Base-by-base conservation (phyloP, 2,797 vertebrate genomes). In the Pangasius macronema region DNA sequence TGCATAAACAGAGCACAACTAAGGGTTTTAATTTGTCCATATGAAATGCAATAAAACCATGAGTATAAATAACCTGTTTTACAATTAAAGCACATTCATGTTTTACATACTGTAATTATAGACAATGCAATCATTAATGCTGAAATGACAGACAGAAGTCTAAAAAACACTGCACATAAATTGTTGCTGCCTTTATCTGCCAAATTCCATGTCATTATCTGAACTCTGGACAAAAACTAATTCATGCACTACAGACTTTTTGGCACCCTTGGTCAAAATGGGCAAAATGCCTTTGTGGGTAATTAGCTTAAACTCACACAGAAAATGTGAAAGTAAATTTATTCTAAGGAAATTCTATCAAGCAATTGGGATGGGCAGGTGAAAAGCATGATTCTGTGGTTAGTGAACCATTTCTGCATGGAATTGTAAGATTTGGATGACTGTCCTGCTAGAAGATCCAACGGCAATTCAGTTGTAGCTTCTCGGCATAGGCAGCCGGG, bases 311-410 rank as follows among this genome's bases (percentile, higher is more conserved):
- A 42, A 42, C 76, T 79, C 18, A 30, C 3, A 76, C 46, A 79
- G 22, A n/a, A 55, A 75, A 51, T 6, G 46, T 76, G 49, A 53
- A 76, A 22, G 51, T 33, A 57, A 79, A 22, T 79, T 10, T 13
- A 79, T 79, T 79, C 20, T 36, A 24, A 55, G 51, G 49, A 30
- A 36, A 57, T 79, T 80, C 20, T 57, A 39, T 36, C 7, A 59
- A 57, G 33, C 33, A 10, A 59, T 57, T 80, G 53, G 9, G 20
- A 36, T 39, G 10, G 4, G 4, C 20, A 33, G 9, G 33, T 14
- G 55, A 80, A 79, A 59, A 79, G n/a, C 9, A 82, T 27, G 33
- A 61, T 42, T 81, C 36, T 81, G 5, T 81, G 79, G 55, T 61
- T 27, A 59, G 33, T 27, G 1, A 80, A 14, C 30, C 77, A 36